phyloP scores from a whole-genome alignment of 1,140 invertebrate species.

The Pseudomyrmex concolor region DNA sequence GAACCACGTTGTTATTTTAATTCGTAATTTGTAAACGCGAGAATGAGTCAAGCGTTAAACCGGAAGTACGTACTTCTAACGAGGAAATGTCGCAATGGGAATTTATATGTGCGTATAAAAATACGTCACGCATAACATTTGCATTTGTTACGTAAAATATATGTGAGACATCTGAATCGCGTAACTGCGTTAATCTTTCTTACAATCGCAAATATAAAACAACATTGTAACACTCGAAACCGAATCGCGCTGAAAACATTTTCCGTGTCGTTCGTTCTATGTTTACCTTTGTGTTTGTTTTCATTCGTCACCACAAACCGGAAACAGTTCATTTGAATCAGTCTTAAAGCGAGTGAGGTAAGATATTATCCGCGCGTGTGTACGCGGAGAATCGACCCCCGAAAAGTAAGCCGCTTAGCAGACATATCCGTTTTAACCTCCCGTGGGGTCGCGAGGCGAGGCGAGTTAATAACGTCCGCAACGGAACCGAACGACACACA shows the following conservation, averaged over 20 bases:
- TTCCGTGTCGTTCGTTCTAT: not conserved
- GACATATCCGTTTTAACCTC: constrained; percentile 65
- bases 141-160: too few species aligned
- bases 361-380: constrained; percentile 50
- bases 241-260: too few species aligned
- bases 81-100: not conserved
- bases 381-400: constrained; percentile 51
- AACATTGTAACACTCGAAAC: too few species aligned
- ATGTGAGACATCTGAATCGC: too few species aligned
- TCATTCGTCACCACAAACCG: constrained; percentile 14
- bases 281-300: not conserved
- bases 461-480: constrained; percentile 33
- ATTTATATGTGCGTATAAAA: too few species aligned
- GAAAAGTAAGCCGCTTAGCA: constrained; percentile 66
- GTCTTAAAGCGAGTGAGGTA: constrained; percentile 43
- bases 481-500: constrained; percentile 12
- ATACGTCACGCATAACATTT: too few species aligned
- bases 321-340: constrained; percentile 41
- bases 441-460: constrained; percentile 28
- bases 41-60: constrained; percentile 67
- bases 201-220: too few species aligned
- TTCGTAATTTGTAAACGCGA: constrained; percentile 73
- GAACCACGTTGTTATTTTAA: constrained; percentile 65
- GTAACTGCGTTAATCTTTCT: too few species aligned
- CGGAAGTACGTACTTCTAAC: constrained; percentile 69